Evolutionary conservation across 2,797 vertebrate genomes (phyloP).

Genomic region (Darevskia mixta): DNA sequence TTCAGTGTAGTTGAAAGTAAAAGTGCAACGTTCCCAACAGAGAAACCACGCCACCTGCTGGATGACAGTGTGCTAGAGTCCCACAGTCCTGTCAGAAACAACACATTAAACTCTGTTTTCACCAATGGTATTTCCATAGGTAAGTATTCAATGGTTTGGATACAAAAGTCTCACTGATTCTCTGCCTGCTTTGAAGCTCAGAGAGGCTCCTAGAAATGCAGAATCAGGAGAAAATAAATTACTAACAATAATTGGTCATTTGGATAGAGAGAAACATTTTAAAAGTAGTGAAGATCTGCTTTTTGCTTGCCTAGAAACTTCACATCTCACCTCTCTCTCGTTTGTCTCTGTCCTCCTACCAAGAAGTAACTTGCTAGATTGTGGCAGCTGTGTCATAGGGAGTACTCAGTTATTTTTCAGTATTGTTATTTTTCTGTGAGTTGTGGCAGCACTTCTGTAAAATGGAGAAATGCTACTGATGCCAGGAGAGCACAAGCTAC

Average conservation of each 20-base stretch:
- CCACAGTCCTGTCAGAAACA: conserved; percentile 87
- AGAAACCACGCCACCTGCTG: conserved; percentile 92
- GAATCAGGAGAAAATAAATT: rapidly evolving
- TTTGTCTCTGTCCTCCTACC: background rate
- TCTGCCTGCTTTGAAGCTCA: conserved; percentile 3
- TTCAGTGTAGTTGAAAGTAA: conserved; percentile 92
- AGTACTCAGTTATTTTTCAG: background rate
- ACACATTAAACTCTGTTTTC: conserved; percentile 76
- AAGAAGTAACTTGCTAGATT: background rate
- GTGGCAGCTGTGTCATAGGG: background rate
- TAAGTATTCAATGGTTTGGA: conserved; percentile 65
- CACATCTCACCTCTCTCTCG: background rate
- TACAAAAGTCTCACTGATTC: conserved; percentile 15
- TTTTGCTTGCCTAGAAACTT: background rate
- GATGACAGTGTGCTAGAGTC: conserved; percentile 96
- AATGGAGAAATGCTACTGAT: background rate
- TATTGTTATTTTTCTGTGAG: background rate
- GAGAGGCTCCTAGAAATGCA: rapidly evolving
- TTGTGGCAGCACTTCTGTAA: conserved; percentile 24
- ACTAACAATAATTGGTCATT: background rate
- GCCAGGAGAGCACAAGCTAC: background rate
- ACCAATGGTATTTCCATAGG: conserved; percentile 91
- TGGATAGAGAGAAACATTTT: background rate
- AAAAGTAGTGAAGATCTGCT: background rate
- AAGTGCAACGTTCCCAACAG: conserved; percentile 92